These are phyloP conservation scores for Onychostoma macrolepis DNA, from an alignment of 2,113 vertebrate genomes.

Conservation along the genomic window DNA sequence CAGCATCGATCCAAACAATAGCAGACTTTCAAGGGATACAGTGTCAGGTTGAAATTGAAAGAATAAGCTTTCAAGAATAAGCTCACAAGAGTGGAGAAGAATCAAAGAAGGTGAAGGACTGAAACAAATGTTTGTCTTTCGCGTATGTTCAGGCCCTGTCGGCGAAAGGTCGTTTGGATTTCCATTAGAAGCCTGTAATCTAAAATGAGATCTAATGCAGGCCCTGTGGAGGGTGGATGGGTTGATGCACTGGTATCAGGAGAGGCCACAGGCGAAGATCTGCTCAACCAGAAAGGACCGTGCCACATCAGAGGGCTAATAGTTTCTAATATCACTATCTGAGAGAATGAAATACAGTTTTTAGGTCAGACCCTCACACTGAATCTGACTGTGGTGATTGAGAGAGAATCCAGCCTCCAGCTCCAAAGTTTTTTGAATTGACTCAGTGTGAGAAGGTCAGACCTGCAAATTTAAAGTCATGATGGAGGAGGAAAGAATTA, in stretches of 20 bases:
- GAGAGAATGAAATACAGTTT: neutral
- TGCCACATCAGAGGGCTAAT: neutral
- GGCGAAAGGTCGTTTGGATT: conserved; percentile 23
- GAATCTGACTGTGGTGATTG: neutral
- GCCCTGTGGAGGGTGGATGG: conserved; percentile 20
- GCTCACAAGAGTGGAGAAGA: neutral
- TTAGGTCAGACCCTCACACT: neutral
- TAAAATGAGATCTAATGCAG: conserved; percentile 55
- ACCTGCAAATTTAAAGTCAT: neutral
- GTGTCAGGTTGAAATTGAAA: neutral
- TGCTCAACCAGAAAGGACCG: neutral
- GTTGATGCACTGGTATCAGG: conserved; percentile 5
- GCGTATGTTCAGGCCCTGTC: neutral
- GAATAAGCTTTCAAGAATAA: neutral
- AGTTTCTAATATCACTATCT: neutral
- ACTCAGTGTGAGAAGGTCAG: neutral
- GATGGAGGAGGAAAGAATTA: neutral
- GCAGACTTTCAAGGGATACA: neutral
- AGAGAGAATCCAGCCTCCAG: conserved; percentile 1
- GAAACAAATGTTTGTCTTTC: neutral
- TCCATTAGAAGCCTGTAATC: conserved; percentile 41
- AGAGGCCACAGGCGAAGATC: conserved; percentile 4
- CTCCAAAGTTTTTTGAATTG: neutral
- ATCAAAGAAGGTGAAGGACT: neutral
- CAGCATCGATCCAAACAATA: neutral